phyloP scores from a whole-genome alignment of 2,888 invertebrate species.

The Hesperia comma region DNA sequence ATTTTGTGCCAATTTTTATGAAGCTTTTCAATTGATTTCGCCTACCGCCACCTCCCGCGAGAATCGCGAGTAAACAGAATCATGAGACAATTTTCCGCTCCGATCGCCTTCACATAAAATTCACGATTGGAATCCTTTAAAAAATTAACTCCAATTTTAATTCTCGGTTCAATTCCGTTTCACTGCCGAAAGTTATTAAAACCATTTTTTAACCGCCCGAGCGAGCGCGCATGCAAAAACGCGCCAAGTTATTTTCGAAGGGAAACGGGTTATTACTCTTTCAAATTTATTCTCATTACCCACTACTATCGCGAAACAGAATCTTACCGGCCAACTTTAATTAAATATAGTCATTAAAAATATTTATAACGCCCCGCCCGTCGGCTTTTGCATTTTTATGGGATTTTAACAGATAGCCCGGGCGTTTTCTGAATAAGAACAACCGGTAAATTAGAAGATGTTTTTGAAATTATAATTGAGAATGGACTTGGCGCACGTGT shows the following conservation, averaged over 20 bases:
- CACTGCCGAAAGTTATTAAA: slow-evolving; percentile 35
- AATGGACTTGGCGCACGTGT: slow-evolving; percentile 38
- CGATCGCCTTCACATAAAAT: slow-evolving; percentile 32
- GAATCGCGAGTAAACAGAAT: slow-evolving; percentile 31
- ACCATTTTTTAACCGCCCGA: slow-evolving; percentile 27
- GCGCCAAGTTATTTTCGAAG: slow-evolving; percentile 35
- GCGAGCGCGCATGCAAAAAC: slow-evolving; percentile 27
- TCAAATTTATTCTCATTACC: slow-evolving; percentile 50
- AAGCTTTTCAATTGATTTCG: slow-evolving; percentile 6
- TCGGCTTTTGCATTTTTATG: slow-evolving; percentile 75
- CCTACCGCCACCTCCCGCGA: slow-evolving; percentile 14
- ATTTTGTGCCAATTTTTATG: neutral
- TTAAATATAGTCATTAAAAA: slow-evolving; percentile 77
- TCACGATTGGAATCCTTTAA: slow-evolving; percentile 37
- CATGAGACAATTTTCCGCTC: slow-evolving; percentile 36
- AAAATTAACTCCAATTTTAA: slow-evolving; percentile 38
- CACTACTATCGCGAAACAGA: slow-evolving; percentile 52
- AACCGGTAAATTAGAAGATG: slow-evolving; percentile 44
- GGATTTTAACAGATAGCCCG: slow-evolving; percentile 60
- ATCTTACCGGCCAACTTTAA: slow-evolving; percentile 61
- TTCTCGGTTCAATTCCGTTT: slow-evolving; percentile 30
- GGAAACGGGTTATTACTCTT: slow-evolving; percentile 41
- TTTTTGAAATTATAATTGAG: slow-evolving; percentile 47
- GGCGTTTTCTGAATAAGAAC: slow-evolving; percentile 49
- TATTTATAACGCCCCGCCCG: slow-evolving; percentile 69